A percentile compares a stretch with the other conserved stretches of the same genome.
phyloP scores from a whole-genome alignment of 2,797 vertebrate species.

The Hippoglossus hippoglossus region DNA sequence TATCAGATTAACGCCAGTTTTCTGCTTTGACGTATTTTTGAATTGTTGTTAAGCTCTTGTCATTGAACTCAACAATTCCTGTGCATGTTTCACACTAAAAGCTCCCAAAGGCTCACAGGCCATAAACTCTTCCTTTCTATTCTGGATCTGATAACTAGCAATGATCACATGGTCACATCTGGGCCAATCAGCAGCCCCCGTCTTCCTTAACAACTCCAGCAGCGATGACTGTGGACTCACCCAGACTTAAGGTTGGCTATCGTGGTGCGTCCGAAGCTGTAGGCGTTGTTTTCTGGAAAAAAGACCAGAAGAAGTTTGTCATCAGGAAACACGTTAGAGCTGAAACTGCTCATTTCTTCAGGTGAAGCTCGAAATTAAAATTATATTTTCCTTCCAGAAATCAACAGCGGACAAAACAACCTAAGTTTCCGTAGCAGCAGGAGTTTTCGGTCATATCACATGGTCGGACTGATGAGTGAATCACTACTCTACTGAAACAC shows the following conservation, averaged over 20 bases:
- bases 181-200: neutral
- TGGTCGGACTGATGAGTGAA: neutral
- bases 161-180: neutral
- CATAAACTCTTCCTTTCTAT: too few relatives aligned
- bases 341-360: neutral
- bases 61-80: too few relatives aligned
- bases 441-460: too few relatives aligned
- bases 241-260: constrained; percentile 96
- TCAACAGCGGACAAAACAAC: too few relatives aligned
- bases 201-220: neutral
- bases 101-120: too few relatives aligned
- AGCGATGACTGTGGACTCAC: constrained; percentile 74
- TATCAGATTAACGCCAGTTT: neutral
- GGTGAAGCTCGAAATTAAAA: too few relatives aligned
- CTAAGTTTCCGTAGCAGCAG: neutral
- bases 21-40: neutral
- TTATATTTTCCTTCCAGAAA: too few relatives aligned
- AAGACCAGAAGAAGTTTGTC: neutral
- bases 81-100: too few relatives aligned
- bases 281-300: constrained; percentile 94
- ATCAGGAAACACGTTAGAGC: neutral
- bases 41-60: too few relatives aligned
- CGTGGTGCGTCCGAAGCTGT: constrained; percentile 97
- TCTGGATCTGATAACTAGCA: too few relatives aligned
- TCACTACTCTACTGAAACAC: constrained; percentile 10